These are phyloP conservation scores for Lagodon rhomboides DNA, from an alignment of 2,797 vertebrate species.

Conservation along the genomic window DNA sequence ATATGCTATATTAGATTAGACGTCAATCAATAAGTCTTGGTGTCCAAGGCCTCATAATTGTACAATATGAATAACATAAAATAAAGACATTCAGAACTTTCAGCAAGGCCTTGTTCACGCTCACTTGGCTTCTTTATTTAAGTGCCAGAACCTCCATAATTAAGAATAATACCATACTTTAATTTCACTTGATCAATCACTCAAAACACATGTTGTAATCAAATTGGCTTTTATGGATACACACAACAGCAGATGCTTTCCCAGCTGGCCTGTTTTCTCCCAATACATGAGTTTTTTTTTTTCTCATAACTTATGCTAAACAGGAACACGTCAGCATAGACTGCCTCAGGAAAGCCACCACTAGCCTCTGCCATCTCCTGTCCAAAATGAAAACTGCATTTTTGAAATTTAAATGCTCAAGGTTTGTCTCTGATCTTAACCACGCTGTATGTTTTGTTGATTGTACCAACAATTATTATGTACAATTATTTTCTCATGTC, in stretches of 20 bases:
- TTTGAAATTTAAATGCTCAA: not conserved
- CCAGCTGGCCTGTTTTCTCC: not conserved
- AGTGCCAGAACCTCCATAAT: not conserved
- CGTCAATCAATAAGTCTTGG: not conserved
- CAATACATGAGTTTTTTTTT: not conserved
- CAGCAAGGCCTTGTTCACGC: not conserved
- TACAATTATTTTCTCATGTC: not conserved
- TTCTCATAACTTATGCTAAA: not conserved
- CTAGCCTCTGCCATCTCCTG: slow-evolving; percentile 61
- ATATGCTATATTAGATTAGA: not conserved
- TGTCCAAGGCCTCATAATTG: not conserved
- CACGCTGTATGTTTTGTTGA: not conserved
- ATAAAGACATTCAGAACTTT: not conserved
- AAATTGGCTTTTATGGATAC: not conserved
- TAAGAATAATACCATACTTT: not conserved
- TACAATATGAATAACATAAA: not conserved
- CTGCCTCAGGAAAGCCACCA: not conserved
- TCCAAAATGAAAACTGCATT: slow-evolving; percentile 45
- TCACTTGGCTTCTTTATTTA: not conserved
- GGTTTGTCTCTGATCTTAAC: not conserved
- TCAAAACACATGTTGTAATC: not conserved
- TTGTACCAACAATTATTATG: not conserved
- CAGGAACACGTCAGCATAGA: slow-evolving; percentile 53
- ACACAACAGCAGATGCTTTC: not conserved
- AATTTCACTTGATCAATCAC: not conserved